A percentile compares a stretch with the other conserved stretches of the same genome.
These are phyloP conservation scores for Amyelois transitella DNA, from an alignment of 1,140 invertebrate species.

Conservation along the genomic window DNA sequence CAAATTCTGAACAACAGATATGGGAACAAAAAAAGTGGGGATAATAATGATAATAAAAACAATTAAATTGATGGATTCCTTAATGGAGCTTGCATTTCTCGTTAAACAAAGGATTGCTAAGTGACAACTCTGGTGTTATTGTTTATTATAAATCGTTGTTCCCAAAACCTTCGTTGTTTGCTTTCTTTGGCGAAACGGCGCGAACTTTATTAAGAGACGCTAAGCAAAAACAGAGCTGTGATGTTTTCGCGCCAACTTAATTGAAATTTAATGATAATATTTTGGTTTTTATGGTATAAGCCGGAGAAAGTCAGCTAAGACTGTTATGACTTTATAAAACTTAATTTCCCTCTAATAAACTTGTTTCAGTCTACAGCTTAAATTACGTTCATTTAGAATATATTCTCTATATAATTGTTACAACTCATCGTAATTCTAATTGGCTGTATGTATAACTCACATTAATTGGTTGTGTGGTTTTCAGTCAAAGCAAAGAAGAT, in stretches of 20 bases:
- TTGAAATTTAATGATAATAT: neutral
- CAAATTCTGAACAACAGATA: too few species aligned
- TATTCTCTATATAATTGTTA: too few species aligned
- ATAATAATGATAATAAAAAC: constrained; percentile 4
- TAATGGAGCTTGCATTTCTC: constrained; percentile 1
- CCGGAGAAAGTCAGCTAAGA: too few species aligned
- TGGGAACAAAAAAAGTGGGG: too few species aligned
- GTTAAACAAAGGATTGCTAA: constrained; percentile 1
- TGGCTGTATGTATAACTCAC: too few species aligned
- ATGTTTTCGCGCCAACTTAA: neutral
- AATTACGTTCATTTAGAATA: too few species aligned
- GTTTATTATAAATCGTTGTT: constrained; percentile 11
- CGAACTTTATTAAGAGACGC: neutral
- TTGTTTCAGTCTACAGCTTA: too few species aligned
- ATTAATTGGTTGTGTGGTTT: too few species aligned
- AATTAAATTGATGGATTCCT: constrained; percentile 9
- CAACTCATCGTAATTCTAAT: too few species aligned
- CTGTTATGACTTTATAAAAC: neutral
- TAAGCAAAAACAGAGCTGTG: neutral
- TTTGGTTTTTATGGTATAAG: neutral
- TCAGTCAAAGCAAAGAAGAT: too few species aligned
- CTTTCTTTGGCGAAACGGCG: constrained; percentile 1
- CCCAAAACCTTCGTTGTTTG: constrained; percentile 1
- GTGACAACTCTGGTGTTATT: constrained; percentile 7
- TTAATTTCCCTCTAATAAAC: too few species aligned